Conservation (phyloP, 2,113 vertebrate species). For the Solenodon paradoxus region DNA sequence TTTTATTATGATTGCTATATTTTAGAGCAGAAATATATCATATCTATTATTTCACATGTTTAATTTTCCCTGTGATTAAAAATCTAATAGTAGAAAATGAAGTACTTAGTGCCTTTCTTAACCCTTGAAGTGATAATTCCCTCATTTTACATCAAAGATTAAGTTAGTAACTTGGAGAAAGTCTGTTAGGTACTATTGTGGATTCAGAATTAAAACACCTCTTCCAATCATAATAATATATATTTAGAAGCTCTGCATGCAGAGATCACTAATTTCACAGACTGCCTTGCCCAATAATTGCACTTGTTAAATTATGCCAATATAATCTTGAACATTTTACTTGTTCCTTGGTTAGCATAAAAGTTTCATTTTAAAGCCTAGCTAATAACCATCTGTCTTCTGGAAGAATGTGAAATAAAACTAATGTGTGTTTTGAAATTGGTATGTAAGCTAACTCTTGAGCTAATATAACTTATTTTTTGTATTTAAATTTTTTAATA, state of each 20-base stretch:
- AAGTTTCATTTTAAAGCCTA: conserved; percentile 48
- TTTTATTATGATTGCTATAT: not conserved
- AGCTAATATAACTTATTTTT: conserved; percentile 22
- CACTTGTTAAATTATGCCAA: conserved; percentile 43
- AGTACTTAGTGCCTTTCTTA: not conserved
- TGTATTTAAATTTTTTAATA: not conserved
- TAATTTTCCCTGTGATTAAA: conserved; percentile 25
- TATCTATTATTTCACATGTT: not conserved
- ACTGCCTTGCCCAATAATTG: conserved; percentile 34
- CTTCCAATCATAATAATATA: not conserved
- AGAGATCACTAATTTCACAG: conserved; percentile 45
- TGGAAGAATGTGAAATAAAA: conserved; percentile 43
- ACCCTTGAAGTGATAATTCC: not conserved
- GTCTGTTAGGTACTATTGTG: not conserved
- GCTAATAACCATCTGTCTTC: conserved; percentile 40
- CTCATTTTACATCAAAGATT: conserved; percentile 8
- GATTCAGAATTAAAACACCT: not conserved
- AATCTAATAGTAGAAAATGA: conserved; percentile 26
- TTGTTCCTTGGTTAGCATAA: conserved; percentile 32
- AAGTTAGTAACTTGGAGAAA: not conserved
- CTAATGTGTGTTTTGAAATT: not conserved
- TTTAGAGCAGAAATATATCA: not conserved
- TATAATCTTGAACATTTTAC: conserved; percentile 2
- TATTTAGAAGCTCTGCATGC: not conserved
- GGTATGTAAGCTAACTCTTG: not conserved